Base-by-base conservation (phyloP, 2,113 vertebrate genomes). In the Lophochroa leadbeateri region DNA sequence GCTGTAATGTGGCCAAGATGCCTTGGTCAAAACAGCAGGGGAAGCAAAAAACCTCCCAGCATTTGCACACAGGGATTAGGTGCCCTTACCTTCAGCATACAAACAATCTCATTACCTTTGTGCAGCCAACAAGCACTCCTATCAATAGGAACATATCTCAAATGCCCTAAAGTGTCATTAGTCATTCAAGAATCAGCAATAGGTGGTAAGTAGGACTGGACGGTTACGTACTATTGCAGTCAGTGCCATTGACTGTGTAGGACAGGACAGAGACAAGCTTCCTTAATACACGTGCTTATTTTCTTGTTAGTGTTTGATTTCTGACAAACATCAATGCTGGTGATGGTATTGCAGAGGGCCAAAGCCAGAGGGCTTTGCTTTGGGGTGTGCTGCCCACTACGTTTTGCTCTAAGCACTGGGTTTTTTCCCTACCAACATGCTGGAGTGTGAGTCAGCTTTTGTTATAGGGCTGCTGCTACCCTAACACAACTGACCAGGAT, bases 191-290 rank as follows among this genome's bases (percentile, higher is more conserved):
- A 85, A 52, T 28, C 69, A 84, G 71, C 77, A 52, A 1, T 3
- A 33, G 37, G 64, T 27, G 39, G 50, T 81, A 52, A 63, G 57
- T 9, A 37, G 70, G 47, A 31, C 4, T 49, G 67, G 53, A 17
- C 1, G 0, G 74, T 43, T 57, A 18, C 0, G 0, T 18, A 37
- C 33, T 7, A 2, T 44, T 37, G 41, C 33, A 65, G 77, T 31
- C 60, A 43, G 50, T 50, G 74, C 55, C 55, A 13, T 37, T 86
- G 75, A 63, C 80, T 21, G 50, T 25, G 55, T 16, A 27, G 67
- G 71, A 52, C 35, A 55, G 72, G 69, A 72, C 35, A 84, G 47
- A 90, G 47, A 55, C 46, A 57, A 72, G 16, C 44, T 35, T 75
- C 69, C 64, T 64, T 35, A 75, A 29, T 18, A 55, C 46, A 12